These are phyloP conservation scores for Tridacna crocea DNA, from an alignment of 2,888 invertebrate species.

Conservation along the genomic window DNA sequence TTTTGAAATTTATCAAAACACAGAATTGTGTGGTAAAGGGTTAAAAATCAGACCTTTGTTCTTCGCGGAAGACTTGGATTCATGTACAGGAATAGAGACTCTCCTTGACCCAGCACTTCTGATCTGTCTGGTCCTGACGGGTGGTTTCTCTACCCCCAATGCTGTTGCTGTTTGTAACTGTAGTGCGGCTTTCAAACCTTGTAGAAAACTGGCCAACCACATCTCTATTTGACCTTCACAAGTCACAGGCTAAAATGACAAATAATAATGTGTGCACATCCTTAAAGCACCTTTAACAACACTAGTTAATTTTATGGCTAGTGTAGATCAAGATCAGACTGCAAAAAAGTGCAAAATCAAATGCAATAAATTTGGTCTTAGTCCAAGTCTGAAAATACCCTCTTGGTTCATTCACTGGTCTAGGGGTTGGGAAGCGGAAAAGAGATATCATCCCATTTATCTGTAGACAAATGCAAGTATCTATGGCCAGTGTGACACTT, in stretches of 20 bases:
- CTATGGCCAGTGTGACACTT: too few relatives aligned
- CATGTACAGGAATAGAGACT: constrained; percentile 66
- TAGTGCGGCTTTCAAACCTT: constrained; percentile 75
- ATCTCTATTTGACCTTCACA: constrained; percentile 82
- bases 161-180: constrained; percentile 79
- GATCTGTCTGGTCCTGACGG: constrained; percentile 64
- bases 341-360: too few relatives aligned
- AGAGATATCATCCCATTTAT: too few relatives aligned
- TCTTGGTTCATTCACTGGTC: too few relatives aligned
- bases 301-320: too few relatives aligned
- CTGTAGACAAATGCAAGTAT: too few relatives aligned
- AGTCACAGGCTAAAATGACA: constrained; percentile 73
- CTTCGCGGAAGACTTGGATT: constrained; percentile 65
- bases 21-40: neutral
- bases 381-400: too few relatives aligned
- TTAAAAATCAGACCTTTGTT: constrained; percentile 24
- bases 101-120: constrained; percentile 77
- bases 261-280: neutral
- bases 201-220: constrained; percentile 77
- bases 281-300: too few relatives aligned
- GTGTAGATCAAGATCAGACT: too few relatives aligned
- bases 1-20: neutral
- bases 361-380: too few relatives aligned
- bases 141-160: constrained; percentile 72
- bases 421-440: too few relatives aligned